phyloP scores from a whole-genome alignment of 2,113 vertebrate genomes.

The Charadrius vociferus region DNA sequence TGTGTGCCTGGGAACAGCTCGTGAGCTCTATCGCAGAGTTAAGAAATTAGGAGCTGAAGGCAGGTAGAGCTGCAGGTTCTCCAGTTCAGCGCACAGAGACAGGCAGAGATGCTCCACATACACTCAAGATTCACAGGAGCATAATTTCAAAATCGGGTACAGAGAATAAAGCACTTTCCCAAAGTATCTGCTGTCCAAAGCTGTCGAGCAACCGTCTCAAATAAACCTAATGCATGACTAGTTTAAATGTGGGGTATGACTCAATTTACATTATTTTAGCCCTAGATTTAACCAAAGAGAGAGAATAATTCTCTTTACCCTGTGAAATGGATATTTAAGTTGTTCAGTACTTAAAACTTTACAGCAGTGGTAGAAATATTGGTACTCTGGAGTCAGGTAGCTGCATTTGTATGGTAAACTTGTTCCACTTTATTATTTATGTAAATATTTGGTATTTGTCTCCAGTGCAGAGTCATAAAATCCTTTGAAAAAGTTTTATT shows the following conservation, averaged over 20 bases:
- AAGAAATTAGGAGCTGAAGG: background rate
- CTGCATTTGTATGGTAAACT: background rate
- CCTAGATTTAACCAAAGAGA: background rate
- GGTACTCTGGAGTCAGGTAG: background rate
- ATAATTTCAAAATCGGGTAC: background rate
- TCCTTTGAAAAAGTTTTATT: background rate
- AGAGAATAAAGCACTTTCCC: background rate
- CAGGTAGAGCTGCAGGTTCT: background rate
- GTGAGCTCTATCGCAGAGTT: background rate
- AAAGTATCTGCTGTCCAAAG: background rate
- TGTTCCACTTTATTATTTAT: background rate
- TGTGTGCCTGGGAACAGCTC: background rate
- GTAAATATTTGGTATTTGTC: conserved; percentile 16
- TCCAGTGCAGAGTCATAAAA: background rate
- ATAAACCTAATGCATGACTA: background rate
- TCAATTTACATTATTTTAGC: background rate
- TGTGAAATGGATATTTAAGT: background rate
- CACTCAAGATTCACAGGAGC: background rate
- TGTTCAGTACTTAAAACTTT: background rate
- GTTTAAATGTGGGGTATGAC: background rate
- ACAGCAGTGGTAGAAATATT: background rate
- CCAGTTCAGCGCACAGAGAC: background rate
- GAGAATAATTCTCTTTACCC: background rate
- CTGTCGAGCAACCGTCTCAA: background rate
- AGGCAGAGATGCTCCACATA: background rate